Evolutionary conservation across 2,797 vertebrate species (phyloP).

Genomic region (Masticophis lateralis): DNA sequence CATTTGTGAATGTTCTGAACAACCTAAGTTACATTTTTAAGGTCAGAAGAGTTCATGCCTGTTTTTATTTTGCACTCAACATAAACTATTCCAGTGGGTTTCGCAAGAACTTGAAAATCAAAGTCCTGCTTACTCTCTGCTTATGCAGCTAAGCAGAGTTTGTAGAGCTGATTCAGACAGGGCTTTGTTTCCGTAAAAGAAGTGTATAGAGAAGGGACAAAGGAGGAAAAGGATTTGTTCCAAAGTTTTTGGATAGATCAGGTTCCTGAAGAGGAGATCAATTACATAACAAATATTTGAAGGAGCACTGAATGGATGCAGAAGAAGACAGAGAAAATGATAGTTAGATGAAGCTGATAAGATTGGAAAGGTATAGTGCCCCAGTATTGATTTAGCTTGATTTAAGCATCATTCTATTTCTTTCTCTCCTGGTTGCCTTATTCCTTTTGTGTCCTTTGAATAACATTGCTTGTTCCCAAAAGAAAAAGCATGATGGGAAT

Average conservation of each 20-base stretch:
- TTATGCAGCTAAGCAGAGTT: background rate
- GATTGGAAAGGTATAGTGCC: background rate
- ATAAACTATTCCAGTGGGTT: background rate
- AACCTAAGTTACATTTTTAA: background rate
- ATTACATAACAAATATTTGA: background rate
- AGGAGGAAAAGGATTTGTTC: background rate
- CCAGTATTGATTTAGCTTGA: background rate
- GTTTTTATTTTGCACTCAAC: background rate
- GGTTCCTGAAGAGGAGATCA: background rate
- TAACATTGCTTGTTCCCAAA: background rate
- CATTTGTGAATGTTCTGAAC: background rate
- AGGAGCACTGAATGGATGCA: background rate
- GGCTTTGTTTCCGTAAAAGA: background rate
- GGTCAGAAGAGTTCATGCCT: background rate
- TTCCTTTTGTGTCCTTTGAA: background rate
- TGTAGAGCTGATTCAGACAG: background rate
- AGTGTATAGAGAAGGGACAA: background rate
- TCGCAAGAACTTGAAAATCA: background rate
- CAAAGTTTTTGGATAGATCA: background rate
- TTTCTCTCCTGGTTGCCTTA: background rate
- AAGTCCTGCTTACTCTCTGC: background rate
- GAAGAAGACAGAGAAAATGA: background rate
- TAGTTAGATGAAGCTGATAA: background rate
- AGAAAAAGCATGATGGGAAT: background rate
- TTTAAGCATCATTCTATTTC: background rate